Conservation (phyloP, 2,797 vertebrate species). For the Chaunax sp. region DNA sequence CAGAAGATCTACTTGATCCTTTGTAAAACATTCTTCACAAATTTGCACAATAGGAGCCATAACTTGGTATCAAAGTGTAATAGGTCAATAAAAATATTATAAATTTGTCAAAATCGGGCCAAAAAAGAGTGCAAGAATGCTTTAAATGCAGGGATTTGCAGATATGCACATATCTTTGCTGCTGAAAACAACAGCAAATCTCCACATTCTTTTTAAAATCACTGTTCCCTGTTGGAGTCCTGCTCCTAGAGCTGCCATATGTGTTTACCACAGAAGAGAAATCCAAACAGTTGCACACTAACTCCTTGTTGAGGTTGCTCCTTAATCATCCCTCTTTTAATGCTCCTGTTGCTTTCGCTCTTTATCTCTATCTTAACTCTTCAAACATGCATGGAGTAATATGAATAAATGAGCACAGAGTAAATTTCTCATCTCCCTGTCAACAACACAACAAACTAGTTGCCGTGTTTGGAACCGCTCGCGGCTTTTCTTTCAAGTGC, state of each 20-base stretch:
- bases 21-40: background rate
- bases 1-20: too few relatives aligned
- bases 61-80: background rate
- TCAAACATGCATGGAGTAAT: constrained; percentile 39
- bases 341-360: constrained; percentile 7
- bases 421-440: constrained; percentile 39
- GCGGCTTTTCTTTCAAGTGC: constrained; percentile 27
- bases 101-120: too few relatives aligned
- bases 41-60: background rate
- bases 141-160: too few relatives aligned
- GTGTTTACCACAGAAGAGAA: constrained; percentile 10
- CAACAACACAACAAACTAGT: constrained; percentile 40
- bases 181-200: background rate
- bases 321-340: constrained; percentile 25
- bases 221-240: background rate
- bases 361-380: background rate
- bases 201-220: background rate
- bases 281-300: too few relatives aligned
- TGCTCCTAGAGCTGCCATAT: constrained; percentile 30
- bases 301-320: constrained; percentile 28
- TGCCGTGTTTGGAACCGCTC: constrained; percentile 37
- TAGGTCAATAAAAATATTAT: too few relatives aligned
- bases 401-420: constrained; percentile 37
- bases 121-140: too few relatives aligned
- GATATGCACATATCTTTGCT: too few relatives aligned